Conservation (phyloP, 2,888 invertebrate species). For the Trisateles emortualis region DNA sequence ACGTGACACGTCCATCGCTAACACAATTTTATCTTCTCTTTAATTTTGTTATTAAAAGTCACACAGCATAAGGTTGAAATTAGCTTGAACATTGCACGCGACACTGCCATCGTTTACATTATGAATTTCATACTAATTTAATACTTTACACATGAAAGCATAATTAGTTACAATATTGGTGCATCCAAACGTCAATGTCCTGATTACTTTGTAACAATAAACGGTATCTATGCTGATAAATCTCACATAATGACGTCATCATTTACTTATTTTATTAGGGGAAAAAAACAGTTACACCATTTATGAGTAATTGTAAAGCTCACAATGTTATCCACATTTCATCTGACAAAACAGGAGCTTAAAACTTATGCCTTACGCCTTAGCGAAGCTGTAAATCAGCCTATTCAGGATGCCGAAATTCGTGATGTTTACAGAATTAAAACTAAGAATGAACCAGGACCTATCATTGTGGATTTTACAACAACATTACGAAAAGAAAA, state of each 20-base stretch:
- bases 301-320: too few species aligned
- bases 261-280: not conserved
- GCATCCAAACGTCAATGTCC: not conserved
- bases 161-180: not conserved
- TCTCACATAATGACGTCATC: not conserved
- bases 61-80: too few species aligned
- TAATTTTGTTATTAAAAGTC: too few species aligned
- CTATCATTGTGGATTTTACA: conserved; percentile 14
- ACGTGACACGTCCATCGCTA: too few species aligned
- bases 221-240: not conserved
- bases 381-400: conserved; percentile 1
- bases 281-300: too few species aligned
- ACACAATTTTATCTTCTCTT: too few species aligned
- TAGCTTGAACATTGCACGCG: not conserved
- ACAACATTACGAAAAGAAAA: conserved; percentile 14
- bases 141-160: not conserved
- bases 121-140: conserved; percentile 1
- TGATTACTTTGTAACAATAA: not conserved
- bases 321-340: too few species aligned
- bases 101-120: not conserved
- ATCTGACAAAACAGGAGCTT: not conserved
- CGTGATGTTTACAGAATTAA: conserved; percentile 13
- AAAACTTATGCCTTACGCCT: not conserved
- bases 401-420: conserved; percentile 7
- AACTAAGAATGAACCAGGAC: conserved; percentile 9